Base-by-base conservation (phyloP, 2,113 vertebrate species). In the Amphilophus citrinellus region DNA sequence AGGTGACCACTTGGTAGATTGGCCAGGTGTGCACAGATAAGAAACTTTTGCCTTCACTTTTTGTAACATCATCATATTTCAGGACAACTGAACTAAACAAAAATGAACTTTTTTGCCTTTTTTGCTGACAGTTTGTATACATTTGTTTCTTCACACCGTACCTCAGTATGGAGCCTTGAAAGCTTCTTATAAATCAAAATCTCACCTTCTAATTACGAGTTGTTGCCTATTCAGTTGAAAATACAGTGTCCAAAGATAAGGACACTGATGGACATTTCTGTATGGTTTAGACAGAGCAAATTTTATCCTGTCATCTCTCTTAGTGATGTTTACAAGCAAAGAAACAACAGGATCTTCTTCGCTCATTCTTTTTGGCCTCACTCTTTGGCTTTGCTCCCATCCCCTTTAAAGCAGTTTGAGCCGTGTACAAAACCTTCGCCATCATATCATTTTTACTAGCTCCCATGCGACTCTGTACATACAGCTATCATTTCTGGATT, bases 401-500 rank as follows among this genome's bases (percentile, higher is more conserved):
- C 44, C 32, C 66, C 66, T 73, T 73, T 44, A 76, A 68, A 42
- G 32, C 60, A 50, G 32, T 59, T 82, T 80, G 20, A 6, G 8
- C 47, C 44, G 59, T 63, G 10, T 61, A 75, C 32, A 65, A 44
- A 79, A 30, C 76, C 65, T 76, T 82, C 44, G 22, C 35, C 37
- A 3, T 86, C 68, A 60, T 82, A 84, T 91, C 50, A 66, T 57
- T 76, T 87, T 62, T 68, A 76, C 53, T 24, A 18, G 58, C 71
- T 84, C 62, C 86, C 77, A 9, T 60, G 76, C 82, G 86, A 80
- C 84, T 68, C 7, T 7, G 53, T 76, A 66, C 80, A 77, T 66
- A 77, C 87, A 73, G 85, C 88, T 87, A 89, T 91, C 88, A 86
- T 87, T 84, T 89, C 77, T 80, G 83, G 84, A 20, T 87, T 87